Evolutionary conservation across 2,797 vertebrate species (phyloP).

Genomic region (Acipenser ruthenus): DNA sequence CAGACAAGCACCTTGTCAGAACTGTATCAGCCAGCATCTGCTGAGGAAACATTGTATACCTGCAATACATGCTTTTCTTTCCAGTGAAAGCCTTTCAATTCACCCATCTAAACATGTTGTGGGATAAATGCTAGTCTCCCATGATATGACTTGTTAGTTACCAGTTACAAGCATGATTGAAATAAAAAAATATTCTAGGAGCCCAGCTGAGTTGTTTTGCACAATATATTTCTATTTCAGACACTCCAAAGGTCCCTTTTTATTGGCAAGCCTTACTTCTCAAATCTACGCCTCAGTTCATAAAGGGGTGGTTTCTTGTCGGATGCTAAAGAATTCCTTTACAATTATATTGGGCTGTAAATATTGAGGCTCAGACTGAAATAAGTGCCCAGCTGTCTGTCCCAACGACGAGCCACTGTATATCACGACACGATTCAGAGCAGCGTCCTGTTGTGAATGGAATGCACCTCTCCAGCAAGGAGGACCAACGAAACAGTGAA

Average conservation of each 20-base stretch:
- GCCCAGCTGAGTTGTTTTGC: neutral
- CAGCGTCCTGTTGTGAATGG: constrained; percentile 37
- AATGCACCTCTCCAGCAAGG: constrained; percentile 38
- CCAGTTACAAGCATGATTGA: neutral
- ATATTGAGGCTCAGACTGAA: neutral
- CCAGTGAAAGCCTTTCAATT: too few species aligned
- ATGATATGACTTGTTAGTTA: neutral
- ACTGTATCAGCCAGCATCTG: too few species aligned
- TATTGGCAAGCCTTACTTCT: neutral
- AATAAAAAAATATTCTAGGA: neutral
- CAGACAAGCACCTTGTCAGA: too few species aligned
- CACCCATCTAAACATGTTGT: too few species aligned
- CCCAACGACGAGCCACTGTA: constrained; percentile 29
- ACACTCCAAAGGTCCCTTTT: constrained; percentile 6
- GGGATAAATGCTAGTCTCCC: neutral
- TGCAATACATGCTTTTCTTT: too few species aligned
- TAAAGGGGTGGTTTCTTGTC: neutral
- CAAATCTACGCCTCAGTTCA: neutral
- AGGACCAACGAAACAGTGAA: constrained; percentile 23
- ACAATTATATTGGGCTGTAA: constrained; percentile 18
- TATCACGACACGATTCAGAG: constrained; percentile 26
- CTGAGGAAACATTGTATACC: too few species aligned
- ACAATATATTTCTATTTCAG: neutral
- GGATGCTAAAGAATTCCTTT: neutral
- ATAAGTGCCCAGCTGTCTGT: constrained; percentile 30